Base-by-base conservation (phyloP, 2,797 vertebrate genomes). In the Aldrovandia affinis region DNA sequence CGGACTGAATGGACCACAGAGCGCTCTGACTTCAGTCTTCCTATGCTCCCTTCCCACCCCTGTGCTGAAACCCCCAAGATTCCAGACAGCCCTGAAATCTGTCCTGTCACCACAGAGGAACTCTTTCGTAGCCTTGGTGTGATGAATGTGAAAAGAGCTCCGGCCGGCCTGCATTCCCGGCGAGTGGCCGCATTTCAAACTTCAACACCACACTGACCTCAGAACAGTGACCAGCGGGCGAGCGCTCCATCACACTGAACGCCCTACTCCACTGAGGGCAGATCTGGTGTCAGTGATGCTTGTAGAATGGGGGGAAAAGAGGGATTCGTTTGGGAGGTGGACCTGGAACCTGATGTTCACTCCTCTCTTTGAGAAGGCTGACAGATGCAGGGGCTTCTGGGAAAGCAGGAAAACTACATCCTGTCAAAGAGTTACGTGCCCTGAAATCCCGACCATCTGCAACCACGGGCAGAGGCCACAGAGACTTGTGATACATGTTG, bases 1-100 rank as follows among this genome's bases (percentile, higher is more conserved):
- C 85, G 86, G 90, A 87, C 89, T 63, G 88, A 83, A 84, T 84
- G 81, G 78, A 89, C 88, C 82, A 85, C 84, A 78, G 82, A 89
- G 83, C 86, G 84, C 85, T 83, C 12, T 81, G 84, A 47, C 85
- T 85, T 87, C 84, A 83, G 82, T 86, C 86, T 87, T 88, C 85
- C 83, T 85, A 79, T 80, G 85, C 39, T 82, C 83, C 84, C 79
- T 85, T 88, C 86, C 86, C 86, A 84, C 83, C 78, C 63, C 84
- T 85, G 81, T 87, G 80, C 85, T 84, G 0, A 73, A 36, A 73
- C 14, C 33, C 30, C 33, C 42, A 22, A 39, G 36, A 20, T n/a
- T 75, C 39, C 18, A 44, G 39, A 47, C 39, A 75, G 70, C 15
- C 33, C 20, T 28, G 3, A 12, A 7, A 20, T 73, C 36, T 39